Conservation (phyloP, 2,797 vertebrate genomes). For the Myotis pilosus region DNA sequence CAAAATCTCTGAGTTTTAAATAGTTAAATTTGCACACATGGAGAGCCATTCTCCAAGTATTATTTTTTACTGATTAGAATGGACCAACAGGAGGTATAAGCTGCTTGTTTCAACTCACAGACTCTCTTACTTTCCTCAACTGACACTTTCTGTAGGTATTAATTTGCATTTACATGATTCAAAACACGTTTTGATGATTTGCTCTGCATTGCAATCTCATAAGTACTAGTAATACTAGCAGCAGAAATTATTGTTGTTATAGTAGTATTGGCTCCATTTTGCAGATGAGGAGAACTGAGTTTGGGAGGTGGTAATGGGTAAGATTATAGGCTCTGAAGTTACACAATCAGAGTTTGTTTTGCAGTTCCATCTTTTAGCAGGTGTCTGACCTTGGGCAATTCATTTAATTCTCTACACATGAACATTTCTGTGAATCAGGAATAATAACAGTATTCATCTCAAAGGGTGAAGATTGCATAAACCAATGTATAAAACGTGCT, state of each 20-base stretch:
- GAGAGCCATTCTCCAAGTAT: background rate
- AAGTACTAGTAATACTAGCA: background rate
- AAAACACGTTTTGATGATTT: background rate
- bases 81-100: background rate
- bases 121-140: background rate
- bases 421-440: background rate
- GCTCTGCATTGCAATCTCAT: background rate
- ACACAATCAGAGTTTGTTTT: background rate
- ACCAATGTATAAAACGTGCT: background rate
- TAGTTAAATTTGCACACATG: background rate
- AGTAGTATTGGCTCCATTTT: background rate
- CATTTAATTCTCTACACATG: background rate
- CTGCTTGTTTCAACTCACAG: background rate
- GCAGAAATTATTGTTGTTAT: background rate
- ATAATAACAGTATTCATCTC: background rate
- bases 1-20: background rate
- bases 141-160: background rate
- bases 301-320: background rate
- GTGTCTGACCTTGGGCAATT: background rate
- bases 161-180: background rate
- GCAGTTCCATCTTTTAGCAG: background rate
- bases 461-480: background rate
- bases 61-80: background rate
- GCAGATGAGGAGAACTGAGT: background rate
- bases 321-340: background rate